These are phyloP conservation scores for Aleadryas rufinucha DNA, from an alignment of 2,113 vertebrate species.

Conservation along the genomic window DNA sequence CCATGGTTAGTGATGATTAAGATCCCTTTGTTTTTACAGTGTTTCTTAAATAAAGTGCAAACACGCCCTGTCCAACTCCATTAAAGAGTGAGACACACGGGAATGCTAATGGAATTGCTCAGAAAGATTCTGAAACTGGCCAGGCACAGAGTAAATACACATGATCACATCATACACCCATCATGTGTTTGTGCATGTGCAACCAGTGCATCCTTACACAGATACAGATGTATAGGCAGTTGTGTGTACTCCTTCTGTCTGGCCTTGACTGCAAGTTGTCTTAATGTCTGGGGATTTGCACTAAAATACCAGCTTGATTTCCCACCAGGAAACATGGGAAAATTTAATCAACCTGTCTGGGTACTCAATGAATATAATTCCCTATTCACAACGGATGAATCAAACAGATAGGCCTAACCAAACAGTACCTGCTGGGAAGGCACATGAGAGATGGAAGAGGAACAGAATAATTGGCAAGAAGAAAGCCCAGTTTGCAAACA, in stretches of 20 bases:
- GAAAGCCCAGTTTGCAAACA: not conserved
- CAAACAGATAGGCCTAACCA: slow-evolving; percentile 30
- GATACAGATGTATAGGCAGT: not conserved
- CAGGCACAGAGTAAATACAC: not conserved
- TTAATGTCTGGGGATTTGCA: slow-evolving; percentile 15
- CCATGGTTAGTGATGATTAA: slow-evolving; percentile 49
- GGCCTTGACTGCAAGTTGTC: not conserved
- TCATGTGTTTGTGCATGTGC: not conserved
- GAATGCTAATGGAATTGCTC: not conserved
- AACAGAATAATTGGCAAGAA: not conserved
- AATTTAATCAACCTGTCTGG: slow-evolving; percentile 59
- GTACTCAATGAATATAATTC: slow-evolving; percentile 6
- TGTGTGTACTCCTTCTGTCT: not conserved
- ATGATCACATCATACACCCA: not conserved
- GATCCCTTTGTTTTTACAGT: slow-evolving; percentile 33
- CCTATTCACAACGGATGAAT: slow-evolving; percentile 23
- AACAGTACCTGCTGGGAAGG: not conserved
- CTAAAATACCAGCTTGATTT: slow-evolving; percentile 53
- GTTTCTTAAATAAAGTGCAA: slow-evolving; percentile 46
- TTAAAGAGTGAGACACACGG: not conserved
- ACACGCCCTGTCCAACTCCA: not conserved
- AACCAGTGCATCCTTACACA: not conserved
- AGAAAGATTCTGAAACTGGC: not conserved
- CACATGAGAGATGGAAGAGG: not conserved
- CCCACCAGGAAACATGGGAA: slow-evolving; percentile 31